phyloP scores from a whole-genome alignment of 2,113 vertebrate genomes.

The Solenodon paradoxus region DNA sequence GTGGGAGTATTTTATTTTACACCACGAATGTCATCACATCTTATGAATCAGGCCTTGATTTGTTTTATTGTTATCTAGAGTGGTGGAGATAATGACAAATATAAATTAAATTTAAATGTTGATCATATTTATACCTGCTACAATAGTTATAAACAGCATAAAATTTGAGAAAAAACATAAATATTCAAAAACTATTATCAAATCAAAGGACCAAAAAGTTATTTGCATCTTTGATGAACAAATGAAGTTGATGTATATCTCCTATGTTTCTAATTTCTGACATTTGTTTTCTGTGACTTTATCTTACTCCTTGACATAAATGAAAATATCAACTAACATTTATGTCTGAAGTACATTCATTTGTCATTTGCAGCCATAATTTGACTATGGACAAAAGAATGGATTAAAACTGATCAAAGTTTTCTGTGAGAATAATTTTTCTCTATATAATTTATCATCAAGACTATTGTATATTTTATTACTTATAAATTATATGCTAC shows the following conservation, averaged over 20 bases:
- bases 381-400: background rate
- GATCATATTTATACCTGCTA: background rate
- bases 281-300: background rate
- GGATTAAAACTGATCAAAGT: no score
- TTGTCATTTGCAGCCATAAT: background rate
- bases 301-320: no score
- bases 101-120: background rate
- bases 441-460: background rate
- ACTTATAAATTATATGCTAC: no score
- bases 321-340: background rate
- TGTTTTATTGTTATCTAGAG: background rate
- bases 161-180: background rate
- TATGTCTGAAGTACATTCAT: background rate
- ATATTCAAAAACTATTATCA: background rate
- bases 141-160: background rate
- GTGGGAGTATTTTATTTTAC: no score
- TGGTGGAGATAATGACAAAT: background rate
- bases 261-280: background rate
- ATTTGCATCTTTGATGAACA: background rate
- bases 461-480: no score
- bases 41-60: background rate
- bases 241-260: background rate
- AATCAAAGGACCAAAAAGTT: background rate
- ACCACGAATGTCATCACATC: background rate
- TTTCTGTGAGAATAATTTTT: background rate